A percentile compares a stretch with the other conserved stretches of the same genome.
Evolutionary conservation across 2,888 invertebrate genomes (phyloP).

Genomic region (Hedychridium roseum): DNA sequence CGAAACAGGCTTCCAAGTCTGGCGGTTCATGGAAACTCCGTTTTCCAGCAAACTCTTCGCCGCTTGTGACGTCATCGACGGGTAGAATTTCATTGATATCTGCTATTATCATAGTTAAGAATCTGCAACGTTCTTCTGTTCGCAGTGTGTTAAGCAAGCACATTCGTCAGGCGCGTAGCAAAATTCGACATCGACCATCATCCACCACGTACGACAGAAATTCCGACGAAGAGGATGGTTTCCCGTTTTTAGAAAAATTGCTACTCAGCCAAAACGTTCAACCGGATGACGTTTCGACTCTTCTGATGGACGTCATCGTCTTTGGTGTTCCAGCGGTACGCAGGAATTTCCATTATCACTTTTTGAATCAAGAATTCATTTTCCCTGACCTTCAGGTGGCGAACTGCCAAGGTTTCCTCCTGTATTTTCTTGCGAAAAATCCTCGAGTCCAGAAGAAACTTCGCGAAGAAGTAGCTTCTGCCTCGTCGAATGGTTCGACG

Average conservation of each 20-base stretch:
- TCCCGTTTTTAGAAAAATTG: constrained; percentile 67
- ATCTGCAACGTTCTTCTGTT: constrained; percentile 8
- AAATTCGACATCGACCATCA: constrained; percentile 51
- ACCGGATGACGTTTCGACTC: constrained; percentile 71
- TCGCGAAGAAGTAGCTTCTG: constrained; percentile 68
- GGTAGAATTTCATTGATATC: constrained; percentile 57
- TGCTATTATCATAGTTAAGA: neutral
- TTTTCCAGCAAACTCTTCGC: constrained; percentile 68
- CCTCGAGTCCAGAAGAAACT: constrained; percentile 71
- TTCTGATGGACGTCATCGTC: constrained; percentile 73
- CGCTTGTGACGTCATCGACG: constrained; percentile 71
- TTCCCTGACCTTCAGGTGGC: constrained; percentile 64
- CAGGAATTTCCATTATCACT: neutral
- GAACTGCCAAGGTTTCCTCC: constrained; percentile 70
- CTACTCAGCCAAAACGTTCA: constrained; percentile 68
- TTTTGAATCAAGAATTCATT: neutral
- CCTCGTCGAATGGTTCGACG: constrained; percentile 47
- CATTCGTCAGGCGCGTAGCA: constrained; percentile 64
- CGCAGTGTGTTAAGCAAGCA: constrained; percentile 70
- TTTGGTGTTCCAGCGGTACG: constrained; percentile 73
- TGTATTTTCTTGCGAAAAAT: constrained; percentile 75
- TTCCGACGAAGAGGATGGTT: constrained; percentile 32
- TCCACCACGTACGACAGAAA: constrained; percentile 11
- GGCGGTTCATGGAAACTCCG: constrained; percentile 72
- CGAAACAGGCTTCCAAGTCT: constrained; percentile 72